A percentile compares a stretch with the other conserved stretches of the same genome.
Conservation (phyloP, 2,888 invertebrate species). For the Stenodema calcarata region DNA sequence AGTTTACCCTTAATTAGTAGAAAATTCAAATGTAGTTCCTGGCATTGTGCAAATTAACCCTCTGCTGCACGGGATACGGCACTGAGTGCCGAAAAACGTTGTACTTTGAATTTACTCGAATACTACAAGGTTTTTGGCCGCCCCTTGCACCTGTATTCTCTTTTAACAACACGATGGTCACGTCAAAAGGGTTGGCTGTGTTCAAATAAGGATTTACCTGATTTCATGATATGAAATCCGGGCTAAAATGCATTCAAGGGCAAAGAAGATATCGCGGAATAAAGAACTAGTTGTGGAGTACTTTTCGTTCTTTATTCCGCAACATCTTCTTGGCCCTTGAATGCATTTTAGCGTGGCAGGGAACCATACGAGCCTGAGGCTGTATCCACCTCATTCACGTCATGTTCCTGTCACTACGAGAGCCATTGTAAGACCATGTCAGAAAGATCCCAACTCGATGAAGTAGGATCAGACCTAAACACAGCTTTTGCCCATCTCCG, state of each 20-base stretch:
- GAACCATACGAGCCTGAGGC: not conserved
- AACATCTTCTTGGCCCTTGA: too few relatives aligned
- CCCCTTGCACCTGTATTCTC: not conserved
- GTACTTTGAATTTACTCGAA: not conserved
- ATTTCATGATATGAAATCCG: too few relatives aligned
- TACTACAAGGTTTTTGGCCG: not conserved
- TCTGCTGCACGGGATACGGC: not conserved
- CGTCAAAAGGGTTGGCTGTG: not conserved
- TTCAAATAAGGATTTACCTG: too few relatives aligned
- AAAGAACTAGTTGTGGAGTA: too few relatives aligned
- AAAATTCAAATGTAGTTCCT: too few relatives aligned
- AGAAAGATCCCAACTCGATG: not conserved
- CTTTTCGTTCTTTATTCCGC: too few relatives aligned
- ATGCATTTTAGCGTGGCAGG: not conserved
- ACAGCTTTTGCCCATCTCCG: not conserved
- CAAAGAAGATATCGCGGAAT: too few relatives aligned
- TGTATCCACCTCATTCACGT: not conserved
- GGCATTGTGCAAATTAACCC: too few relatives aligned
- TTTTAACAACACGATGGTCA: not conserved
- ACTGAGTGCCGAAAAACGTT: not conserved
- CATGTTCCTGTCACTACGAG: not conserved
- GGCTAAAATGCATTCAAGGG: not conserved
- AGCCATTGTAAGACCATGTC: not conserved
- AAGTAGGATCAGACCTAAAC: not conserved
- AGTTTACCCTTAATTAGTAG: too few relatives aligned